Percentiles rank a stretch among this genome's conserved stretches.
These are phyloP conservation scores for Masticophis lateralis DNA, from an alignment of 2,797 vertebrate genomes.

Conservation along the genomic window DNA sequence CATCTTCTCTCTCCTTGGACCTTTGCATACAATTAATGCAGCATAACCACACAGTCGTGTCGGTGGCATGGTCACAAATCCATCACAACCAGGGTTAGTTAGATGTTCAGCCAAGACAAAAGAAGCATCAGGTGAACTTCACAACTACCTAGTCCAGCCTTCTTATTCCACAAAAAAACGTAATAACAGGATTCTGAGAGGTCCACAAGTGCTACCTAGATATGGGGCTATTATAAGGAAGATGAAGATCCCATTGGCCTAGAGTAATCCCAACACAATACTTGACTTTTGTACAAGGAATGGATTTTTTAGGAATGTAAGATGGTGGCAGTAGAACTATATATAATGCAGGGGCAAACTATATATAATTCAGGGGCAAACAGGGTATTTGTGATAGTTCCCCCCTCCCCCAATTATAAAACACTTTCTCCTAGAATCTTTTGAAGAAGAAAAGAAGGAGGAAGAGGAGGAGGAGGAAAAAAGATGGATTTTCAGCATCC, in stretches of 20 bases:
- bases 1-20: conserved; percentile 15
- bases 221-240: not conserved
- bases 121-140: not conserved
- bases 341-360: no score
- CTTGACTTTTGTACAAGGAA: not conserved
- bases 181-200: not conserved
- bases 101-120: not conserved
- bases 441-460: not conserved
- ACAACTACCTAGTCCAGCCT: not conserved
- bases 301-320: not conserved
- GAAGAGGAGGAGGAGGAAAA: no score
- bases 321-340: not conserved
- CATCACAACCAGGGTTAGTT: not conserved
- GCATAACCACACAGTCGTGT: not conserved
- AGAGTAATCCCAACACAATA: not conserved
- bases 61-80: not conserved
- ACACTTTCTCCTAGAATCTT: not conserved
- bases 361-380: no score
- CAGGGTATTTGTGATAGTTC: not conserved
- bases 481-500: not conserved
- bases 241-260: not conserved
- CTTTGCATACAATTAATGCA: conserved; percentile 19
- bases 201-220: not conserved
- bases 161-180: not conserved
- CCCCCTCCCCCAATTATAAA: not conserved